Base-by-base conservation (phyloP, 2,888 invertebrate species). In the Agonopterix subpropinquella region DNA sequence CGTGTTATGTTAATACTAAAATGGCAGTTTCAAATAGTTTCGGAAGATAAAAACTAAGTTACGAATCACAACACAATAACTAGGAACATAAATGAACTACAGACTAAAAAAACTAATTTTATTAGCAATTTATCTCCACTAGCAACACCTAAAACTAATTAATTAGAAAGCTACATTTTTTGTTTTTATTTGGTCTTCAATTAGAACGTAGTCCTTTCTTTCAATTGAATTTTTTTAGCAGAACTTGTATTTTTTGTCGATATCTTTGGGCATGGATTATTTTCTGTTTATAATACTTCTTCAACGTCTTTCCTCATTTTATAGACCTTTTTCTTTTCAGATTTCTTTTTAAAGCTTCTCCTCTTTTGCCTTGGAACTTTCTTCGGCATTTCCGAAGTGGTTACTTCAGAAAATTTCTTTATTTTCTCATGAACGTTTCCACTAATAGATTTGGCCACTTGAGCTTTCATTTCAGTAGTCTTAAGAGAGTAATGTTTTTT, bases 351-450 rank as follows among this genome's bases (percentile, higher is more conserved):
- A 35, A 82, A 75, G 54, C 79, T 84, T n/a, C 68, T 61, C 51
- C 80, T 71, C 57, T 78, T 70, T 53, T 73, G 76, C 50, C 80
- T 72, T 1, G 82, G 78, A 8, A 74, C 55, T 65, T 70, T 77
- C 4, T 64, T 61, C 1, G 82, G 80, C 9, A 65, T 66, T 52
- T 73, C 73, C 0, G 61, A 53, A 52, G 76, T 74, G 2, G 67
- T 63, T 0, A 65, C 66, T 51, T 73, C 82, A 0, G 83, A 78
- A 52, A 89, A 89, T 55, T 77, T 82, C 54, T 77, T 81, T 8
- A 89, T 82, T 66, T 83, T 89, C n/a, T 88, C 86, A 39, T 80
- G 74, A 0, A 89, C 89, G 54, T 81, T 87, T 0, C 86, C 84
- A 44, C 70, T 64, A 18, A 77, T 71, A 2, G 71, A 65, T 56